Evolutionary conservation across 1,140 invertebrate genomes (phyloP).

Genomic region (Eupristina koningsbergeri): DNA sequence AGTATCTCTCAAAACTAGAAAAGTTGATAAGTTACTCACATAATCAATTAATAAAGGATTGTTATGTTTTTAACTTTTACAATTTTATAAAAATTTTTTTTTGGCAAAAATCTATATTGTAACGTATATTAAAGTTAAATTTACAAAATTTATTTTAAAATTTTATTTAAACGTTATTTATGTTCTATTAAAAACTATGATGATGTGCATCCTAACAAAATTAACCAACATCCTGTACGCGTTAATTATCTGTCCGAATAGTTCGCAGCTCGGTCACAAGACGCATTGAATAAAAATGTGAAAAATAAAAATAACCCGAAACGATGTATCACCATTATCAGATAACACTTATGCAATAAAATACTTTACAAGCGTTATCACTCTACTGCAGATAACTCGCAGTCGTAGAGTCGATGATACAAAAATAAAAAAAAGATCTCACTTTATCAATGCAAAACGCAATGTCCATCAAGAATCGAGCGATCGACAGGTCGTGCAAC

Average conservation of each 20-base stretch:
- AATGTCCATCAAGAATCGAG: too few species aligned
- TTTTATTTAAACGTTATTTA: neutral
- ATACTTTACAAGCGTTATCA: constrained; percentile 3
- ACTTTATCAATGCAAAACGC: neutral
- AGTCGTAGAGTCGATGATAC: neutral
- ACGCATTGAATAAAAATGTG: neutral
- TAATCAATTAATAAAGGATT: too few species aligned
- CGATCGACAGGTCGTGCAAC: neutral
- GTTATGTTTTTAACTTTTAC: too few species aligned
- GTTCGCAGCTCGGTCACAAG: neutral
- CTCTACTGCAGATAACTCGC: neutral
- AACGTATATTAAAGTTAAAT: neutral
- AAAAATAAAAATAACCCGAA: neutral
- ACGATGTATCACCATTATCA: neutral
- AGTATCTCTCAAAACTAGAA: too few species aligned
- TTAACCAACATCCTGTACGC: neutral
- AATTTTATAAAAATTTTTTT: too few species aligned
- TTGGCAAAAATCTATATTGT: neutral
- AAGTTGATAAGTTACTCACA: too few species aligned
- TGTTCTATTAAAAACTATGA: neutral
- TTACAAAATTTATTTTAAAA: neutral
- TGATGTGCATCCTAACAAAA: neutral
- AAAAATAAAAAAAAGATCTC: neutral
- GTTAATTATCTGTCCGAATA: neutral
- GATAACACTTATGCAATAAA: constrained; percentile 20